Evolutionary conservation across 2,797 vertebrate genomes (phyloP).

Genomic region (Pelobates cultripes): DNA sequence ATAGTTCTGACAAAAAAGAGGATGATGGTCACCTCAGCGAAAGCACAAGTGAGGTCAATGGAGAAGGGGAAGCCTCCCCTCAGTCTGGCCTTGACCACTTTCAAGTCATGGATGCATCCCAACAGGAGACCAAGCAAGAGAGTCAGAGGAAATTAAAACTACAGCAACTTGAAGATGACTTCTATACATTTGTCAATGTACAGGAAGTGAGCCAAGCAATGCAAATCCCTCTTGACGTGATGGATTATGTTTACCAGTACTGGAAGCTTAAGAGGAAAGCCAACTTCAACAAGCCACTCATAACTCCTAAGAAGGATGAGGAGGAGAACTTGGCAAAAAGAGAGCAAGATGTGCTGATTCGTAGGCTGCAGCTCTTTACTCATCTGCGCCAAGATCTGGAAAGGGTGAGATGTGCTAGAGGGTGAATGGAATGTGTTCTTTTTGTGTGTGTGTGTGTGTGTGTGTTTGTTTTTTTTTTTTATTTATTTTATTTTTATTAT

Average conservation of each 20-base stretch:
- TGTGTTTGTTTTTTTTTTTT: no score
- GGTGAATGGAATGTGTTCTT: background rate
- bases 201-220: constrained; percentile 80
- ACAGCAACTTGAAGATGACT: constrained; percentile 93
- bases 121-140: constrained; percentile 81
- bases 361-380: constrained; percentile 93
- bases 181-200: constrained; percentile 85
- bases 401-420: constrained; percentile 78
- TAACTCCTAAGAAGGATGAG: constrained; percentile 94
- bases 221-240: constrained; percentile 77
- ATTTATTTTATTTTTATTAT: no score
- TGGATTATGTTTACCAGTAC: constrained; percentile 93
- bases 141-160: constrained; percentile 90
- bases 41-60: constrained; percentile 62
- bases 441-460: background rate
- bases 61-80: constrained; percentile 61
- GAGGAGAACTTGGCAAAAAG: constrained; percentile 93
- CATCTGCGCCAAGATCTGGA: constrained; percentile 97
- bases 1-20: constrained; percentile 75
- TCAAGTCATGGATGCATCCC: constrained; percentile 69
- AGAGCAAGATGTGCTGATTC: constrained; percentile 92
- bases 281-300: constrained; percentile 93
- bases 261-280: constrained; percentile 96
- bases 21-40: constrained; percentile 62
- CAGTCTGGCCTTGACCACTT: constrained; percentile 59